A percentile compares a stretch with the other conserved stretches of the same genome.
phyloP scores from a whole-genome alignment of 2,797 vertebrate species.

The Discoglossus pictus region DNA sequence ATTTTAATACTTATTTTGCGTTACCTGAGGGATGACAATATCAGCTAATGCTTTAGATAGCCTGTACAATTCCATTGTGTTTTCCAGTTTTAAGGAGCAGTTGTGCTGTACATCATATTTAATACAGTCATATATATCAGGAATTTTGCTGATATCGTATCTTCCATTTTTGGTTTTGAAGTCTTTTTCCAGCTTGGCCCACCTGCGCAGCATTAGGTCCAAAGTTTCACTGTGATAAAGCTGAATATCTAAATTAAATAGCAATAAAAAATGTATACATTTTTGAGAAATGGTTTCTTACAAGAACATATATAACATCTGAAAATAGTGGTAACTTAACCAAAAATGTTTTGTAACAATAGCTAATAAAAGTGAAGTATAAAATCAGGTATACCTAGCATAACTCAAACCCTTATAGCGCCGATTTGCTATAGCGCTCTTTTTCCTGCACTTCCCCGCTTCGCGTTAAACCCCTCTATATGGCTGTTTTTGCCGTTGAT shows the following conservation, averaged over 20 bases:
- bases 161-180: slow-evolving; percentile 88
- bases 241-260: slow-evolving; percentile 80
- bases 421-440: too few relatives aligned
- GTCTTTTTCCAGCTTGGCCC: slow-evolving; percentile 89
- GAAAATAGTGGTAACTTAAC: too few relatives aligned
- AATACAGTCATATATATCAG: slow-evolving; percentile 90
- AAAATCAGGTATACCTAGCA: too few relatives aligned
- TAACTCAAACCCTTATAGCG: too few relatives aligned
- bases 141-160: slow-evolving; percentile 90
- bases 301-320: too few relatives aligned
- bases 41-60: slow-evolving; percentile 88
- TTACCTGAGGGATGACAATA: slow-evolving; percentile 86
- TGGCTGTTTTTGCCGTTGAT: too few relatives aligned
- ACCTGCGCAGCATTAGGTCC: slow-evolving; percentile 85
- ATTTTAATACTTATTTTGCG: too few relatives aligned
- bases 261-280: slow-evolving; percentile 22
- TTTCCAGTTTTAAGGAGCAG: slow-evolving; percentile 80
- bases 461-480: too few relatives aligned
- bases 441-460: too few relatives aligned
- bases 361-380: too few relatives aligned
- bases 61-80: slow-evolving; percentile 86
- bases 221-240: slow-evolving; percentile 88
- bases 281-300: too few relatives aligned
- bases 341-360: too few relatives aligned
- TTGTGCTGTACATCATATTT: slow-evolving; percentile 91